phyloP scores from a whole-genome alignment of 2,113 vertebrate genomes.

The Rissa tridactyla region DNA sequence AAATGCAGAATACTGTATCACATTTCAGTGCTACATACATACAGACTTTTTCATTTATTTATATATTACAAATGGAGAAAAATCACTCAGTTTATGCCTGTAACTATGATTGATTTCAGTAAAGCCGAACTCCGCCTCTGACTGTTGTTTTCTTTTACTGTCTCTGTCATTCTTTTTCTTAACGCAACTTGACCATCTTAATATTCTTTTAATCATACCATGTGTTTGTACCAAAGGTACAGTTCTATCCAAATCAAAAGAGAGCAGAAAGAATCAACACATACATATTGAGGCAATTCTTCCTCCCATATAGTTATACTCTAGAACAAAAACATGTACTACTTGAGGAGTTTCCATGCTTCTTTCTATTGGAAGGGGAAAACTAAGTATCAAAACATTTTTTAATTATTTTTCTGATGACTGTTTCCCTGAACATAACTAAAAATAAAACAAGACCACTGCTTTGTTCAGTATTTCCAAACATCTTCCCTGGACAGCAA shows the following conservation, averaged over 20 bases:
- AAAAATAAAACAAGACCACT: not conserved
- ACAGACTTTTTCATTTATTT: not conserved
- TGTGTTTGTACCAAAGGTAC: not conserved
- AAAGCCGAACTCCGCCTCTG: not conserved
- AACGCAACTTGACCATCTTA: not conserved
- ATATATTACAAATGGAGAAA: not conserved
- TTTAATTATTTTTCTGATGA: not conserved
- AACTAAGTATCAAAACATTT: not conserved
- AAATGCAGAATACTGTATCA: not conserved
- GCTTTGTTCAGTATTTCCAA: not conserved
- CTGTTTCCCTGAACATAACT: not conserved
- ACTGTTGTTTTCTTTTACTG: not conserved
- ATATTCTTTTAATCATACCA: not conserved
- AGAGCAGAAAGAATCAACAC: not conserved
- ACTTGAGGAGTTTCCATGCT: not conserved
- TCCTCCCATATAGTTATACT: not conserved
- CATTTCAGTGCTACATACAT: not conserved
- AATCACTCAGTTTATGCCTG: not conserved
- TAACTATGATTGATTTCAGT: not conserved
- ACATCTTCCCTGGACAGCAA: not conserved
- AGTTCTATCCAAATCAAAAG: not conserved
- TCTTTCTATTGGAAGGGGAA: not conserved
- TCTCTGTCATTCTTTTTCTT: not conserved
- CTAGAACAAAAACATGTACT: not conserved
- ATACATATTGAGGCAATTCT: not conserved